A percentile compares a stretch with the other conserved stretches of the same genome.
Conservation (phyloP, 2,888 invertebrate species). For the Ariolimax columbianus region DNA sequence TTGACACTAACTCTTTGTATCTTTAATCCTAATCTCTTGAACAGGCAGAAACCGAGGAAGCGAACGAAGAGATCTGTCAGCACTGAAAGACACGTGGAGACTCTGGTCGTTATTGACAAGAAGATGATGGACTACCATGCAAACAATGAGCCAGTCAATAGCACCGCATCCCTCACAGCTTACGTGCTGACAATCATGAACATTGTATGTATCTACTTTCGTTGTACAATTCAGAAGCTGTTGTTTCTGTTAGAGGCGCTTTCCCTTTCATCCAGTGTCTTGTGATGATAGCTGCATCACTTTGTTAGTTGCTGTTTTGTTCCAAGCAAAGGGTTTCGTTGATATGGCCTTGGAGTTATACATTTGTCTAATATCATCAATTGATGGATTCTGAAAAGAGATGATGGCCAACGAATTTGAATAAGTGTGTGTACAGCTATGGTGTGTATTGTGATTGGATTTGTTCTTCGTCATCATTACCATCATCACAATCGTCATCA, state of each 20-base stretch:
- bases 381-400: no score
- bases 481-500: no score
- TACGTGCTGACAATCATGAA: constrained; percentile 95
- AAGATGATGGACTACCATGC: constrained; percentile 75
- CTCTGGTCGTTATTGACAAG: constrained; percentile 75
- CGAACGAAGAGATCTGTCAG: constrained; percentile 53
- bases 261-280: no score
- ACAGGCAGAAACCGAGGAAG: not conserved
- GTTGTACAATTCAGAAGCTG: not conserved
- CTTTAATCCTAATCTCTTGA: not conserved
- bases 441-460: no score
- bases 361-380: no score
- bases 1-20: not conserved
- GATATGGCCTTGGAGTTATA: no score
- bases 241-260: constrained; percentile 34
- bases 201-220: constrained; percentile 83
- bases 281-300: no score
- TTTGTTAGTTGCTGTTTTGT: no score
- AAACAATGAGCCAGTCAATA: constrained; percentile 85
- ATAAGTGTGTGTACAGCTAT: no score
- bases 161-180: constrained; percentile 69
- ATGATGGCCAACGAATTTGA: no score
- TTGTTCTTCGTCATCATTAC: no score
- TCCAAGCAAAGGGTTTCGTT: no score
- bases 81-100: constrained; percentile 73